Evolutionary conservation across 1,140 invertebrate genomes (phyloP).

Genomic region (Drosophila sulfurigaster): DNA sequence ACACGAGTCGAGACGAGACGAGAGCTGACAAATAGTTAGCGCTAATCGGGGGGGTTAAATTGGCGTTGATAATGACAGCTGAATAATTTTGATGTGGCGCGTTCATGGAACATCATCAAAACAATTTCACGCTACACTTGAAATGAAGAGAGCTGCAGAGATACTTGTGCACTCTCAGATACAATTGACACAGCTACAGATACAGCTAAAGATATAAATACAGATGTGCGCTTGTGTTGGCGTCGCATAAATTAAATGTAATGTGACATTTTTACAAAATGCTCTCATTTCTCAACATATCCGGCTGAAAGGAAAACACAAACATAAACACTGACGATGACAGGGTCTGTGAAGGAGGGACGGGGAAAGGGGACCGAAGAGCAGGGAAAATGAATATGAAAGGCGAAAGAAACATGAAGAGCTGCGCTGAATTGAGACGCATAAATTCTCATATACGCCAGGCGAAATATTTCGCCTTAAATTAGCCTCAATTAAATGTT

Average conservation of each 20-base stretch:
- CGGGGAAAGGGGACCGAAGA: no score
- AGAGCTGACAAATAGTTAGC: constrained; percentile 54
- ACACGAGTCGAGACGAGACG: constrained; percentile 8
- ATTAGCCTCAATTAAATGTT: constrained; percentile 85
- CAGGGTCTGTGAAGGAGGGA: not conserved
- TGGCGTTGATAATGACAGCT: constrained; percentile 69
- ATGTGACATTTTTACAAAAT: constrained; percentile 85
- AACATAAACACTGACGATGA: constrained; percentile 12
- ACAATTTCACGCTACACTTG: constrained; percentile 78
- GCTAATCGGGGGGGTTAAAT: constrained; percentile 48
- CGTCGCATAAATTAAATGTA: constrained; percentile 84
- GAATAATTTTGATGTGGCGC: constrained; percentile 66
- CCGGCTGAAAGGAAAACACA: constrained; percentile 51
- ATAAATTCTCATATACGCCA: constrained; percentile 81
- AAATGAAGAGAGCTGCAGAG: constrained; percentile 37
- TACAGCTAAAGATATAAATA: constrained; percentile 25
- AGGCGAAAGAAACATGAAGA: constrained; percentile 35
- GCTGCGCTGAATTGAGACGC: constrained; percentile 67
- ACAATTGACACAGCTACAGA: constrained; percentile 4
- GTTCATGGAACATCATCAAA: constrained; percentile 60
- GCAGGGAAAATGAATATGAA: constrained; percentile 22
- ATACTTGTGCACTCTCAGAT: constrained; percentile 17
- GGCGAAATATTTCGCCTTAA: constrained; percentile 84
- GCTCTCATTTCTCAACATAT: constrained; percentile 83
- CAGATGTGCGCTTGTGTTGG: constrained; percentile 47